phyloP scores from a whole-genome alignment of 2,888 invertebrate species.

The Scaptomyza reducta region DNA sequence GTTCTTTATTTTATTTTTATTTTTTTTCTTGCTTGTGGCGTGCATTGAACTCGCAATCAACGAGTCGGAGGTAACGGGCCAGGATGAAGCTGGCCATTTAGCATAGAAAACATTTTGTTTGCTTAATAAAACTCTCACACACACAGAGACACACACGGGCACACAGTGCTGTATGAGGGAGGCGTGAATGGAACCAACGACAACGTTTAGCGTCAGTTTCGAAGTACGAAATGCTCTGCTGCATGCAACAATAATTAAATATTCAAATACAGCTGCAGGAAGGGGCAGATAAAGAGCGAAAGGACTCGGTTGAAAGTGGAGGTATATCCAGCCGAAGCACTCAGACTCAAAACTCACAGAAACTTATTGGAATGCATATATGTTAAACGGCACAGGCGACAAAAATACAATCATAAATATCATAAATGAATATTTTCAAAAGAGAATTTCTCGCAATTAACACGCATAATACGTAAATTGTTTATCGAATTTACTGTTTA shows the following conservation, averaged over 20 bases:
- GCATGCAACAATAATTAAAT: constrained; percentile 76
- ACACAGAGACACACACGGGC: constrained; percentile 37
- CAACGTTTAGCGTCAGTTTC: constrained; percentile 66
- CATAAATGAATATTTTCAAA: background rate
- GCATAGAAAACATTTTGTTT: constrained; percentile 69
- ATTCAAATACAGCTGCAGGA: constrained; percentile 62
- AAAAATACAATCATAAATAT: constrained; percentile 27
- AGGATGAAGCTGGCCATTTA: constrained; percentile 44
- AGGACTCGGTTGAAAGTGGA: background rate
- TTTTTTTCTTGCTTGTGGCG: constrained; percentile 15
- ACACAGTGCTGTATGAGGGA: constrained; percentile 2
- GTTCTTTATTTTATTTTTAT: too few relatives aligned
- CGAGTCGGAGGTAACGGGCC: background rate
- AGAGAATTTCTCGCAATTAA: background rate
- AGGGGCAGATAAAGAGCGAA: background rate
- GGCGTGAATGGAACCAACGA: constrained; percentile 23
- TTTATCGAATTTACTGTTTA: constrained; percentile 3
- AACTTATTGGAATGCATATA: constrained; percentile 45
- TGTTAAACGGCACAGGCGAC: constrained; percentile 40
- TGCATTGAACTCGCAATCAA: constrained; percentile 73
- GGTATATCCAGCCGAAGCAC: constrained; percentile 36
- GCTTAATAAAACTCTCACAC: constrained; percentile 47
- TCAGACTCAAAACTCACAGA: constrained; percentile 47
- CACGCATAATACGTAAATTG: background rate
- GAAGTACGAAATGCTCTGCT: constrained; percentile 71